Base-by-base conservation (phyloP, 2,113 vertebrate genomes). In the Oryzias javanicus region DNA sequence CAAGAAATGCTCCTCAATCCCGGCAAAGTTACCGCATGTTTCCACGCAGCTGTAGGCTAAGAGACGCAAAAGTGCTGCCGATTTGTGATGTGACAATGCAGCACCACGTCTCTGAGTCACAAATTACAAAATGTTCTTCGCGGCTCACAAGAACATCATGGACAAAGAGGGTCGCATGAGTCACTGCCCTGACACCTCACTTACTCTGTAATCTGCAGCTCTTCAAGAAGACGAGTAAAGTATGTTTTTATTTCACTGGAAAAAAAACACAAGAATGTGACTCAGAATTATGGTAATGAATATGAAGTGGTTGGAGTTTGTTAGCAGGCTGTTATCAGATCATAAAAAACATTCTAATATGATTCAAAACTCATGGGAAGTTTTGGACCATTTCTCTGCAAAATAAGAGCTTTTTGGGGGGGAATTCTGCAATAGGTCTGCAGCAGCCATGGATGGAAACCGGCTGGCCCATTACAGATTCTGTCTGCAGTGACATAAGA, bases 401-500 rank as follows among this genome's bases (percentile, higher is more conserved):
- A 35, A 35, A 35, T 8, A 2, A 35, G 2, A 35, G 10, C 35
- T 35, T 35, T 35, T 35, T 35, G 1, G 0, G 29, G 2, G 29
- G 7, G 8, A 35, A 35, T 35, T 35, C 29, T 35, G 8, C 29
- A 35, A 35, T 8, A 35, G 2, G 29, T 4, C 1, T 0, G 4
- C 55, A 50, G 40, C 49, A 46, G 24, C 65, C 44, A 47, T 1
- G n/a, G 55, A 12, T 46, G 58, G 55, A 70, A 49, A 59, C 48
- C 35, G 57, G 16, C 35, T 18, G 49, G 14, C 58, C 76, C 64
- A 64, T 81, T 72, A 78, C 56, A 5, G 24, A 73, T 76, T 78
- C 67, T 78, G 54, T 70, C 68, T 74, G 72, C 67, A 20, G 69
- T 59, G 78, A 79, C 70, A 69, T 84, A 58, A 79, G 75, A 82